phyloP scores from a whole-genome alignment of 1,140 invertebrate genomes.

The Spodoptera frugiperda region DNA sequence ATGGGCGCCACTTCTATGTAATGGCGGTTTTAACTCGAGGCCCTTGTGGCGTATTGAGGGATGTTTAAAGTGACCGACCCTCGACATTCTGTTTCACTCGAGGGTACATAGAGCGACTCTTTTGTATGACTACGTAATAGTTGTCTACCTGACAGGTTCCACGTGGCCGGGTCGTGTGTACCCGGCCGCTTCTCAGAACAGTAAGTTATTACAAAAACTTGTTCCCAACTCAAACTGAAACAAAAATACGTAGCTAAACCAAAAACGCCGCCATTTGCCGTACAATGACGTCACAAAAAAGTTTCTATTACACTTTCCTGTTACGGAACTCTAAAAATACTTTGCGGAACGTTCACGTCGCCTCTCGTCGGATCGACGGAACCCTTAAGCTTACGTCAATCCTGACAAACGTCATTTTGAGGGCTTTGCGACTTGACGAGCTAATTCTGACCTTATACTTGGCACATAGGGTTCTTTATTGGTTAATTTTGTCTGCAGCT shows the following conservation, averaged over 20 bases:
- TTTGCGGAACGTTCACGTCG: constrained; percentile 34
- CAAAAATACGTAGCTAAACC: background rate
- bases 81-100: too few species aligned
- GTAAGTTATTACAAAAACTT: background rate
- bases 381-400: constrained; percentile 40
- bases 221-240: background rate
- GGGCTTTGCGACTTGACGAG: background rate
- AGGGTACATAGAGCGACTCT: too few species aligned
- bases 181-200: background rate
- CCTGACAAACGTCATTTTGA: constrained; percentile 38
- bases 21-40: too few species aligned
- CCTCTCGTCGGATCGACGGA: constrained; percentile 27
- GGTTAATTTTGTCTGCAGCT: too few species aligned
- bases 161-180: too few species aligned
- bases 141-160: too few species aligned
- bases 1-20: too few species aligned
- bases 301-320: constrained; percentile 42
- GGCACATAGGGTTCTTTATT: background rate
- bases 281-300: constrained; percentile 33
- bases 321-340: constrained; percentile 39
- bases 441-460: background rate
- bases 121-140: too few species aligned
- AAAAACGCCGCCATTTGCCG: constrained; percentile 29
- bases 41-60: too few species aligned
- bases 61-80: too few species aligned